These are phyloP conservation scores for Dryomyza anilis DNA, from an alignment of 2,888 invertebrate species.

Conservation along the genomic window DNA sequence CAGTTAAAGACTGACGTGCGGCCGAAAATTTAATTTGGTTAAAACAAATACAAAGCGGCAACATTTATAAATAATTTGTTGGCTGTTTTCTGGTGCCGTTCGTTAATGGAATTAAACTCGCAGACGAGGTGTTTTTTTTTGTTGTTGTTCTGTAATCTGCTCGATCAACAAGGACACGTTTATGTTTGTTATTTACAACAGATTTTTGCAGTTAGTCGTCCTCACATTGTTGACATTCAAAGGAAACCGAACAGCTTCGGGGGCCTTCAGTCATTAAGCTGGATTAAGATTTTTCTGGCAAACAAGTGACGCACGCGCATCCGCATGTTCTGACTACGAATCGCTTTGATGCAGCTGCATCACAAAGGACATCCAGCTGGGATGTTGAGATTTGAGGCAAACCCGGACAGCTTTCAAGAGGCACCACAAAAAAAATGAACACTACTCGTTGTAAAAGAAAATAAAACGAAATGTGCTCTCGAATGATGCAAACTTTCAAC, in stretches of 20 bases:
- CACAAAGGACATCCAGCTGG: constrained; percentile 22
- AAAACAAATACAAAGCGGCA: too few species aligned
- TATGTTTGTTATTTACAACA: too few species aligned
- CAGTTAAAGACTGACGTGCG: too few species aligned
- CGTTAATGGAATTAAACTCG: too few species aligned
- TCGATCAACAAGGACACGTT: too few species aligned
- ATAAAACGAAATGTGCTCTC: neutral
- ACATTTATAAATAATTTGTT: too few species aligned
- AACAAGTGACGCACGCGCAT: neutral
- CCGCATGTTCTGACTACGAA: neutral
- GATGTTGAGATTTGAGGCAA: constrained; percentile 19
- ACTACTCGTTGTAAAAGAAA: too few species aligned
- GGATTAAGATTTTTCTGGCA: constrained; percentile 21
- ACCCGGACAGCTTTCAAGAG: too few species aligned
- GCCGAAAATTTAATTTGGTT: too few species aligned
- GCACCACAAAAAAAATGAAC: too few species aligned
- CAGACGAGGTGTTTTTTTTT: too few species aligned
- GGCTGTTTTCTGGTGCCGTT: neutral
- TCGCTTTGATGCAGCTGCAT: neutral
- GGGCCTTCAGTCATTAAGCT: constrained; percentile 23
- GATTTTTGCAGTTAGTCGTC: neutral
- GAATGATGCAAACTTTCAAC: constrained; percentile 9
- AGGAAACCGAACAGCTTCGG: constrained; percentile 11
- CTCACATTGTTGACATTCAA: constrained; percentile 1
- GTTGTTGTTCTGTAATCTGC: too few species aligned